A percentile compares a stretch with the other conserved stretches of the same genome.
These are phyloP conservation scores for Coregonus clupeaformis DNA, from an alignment of 2,113 vertebrate species.

Conservation along the genomic window DNA sequence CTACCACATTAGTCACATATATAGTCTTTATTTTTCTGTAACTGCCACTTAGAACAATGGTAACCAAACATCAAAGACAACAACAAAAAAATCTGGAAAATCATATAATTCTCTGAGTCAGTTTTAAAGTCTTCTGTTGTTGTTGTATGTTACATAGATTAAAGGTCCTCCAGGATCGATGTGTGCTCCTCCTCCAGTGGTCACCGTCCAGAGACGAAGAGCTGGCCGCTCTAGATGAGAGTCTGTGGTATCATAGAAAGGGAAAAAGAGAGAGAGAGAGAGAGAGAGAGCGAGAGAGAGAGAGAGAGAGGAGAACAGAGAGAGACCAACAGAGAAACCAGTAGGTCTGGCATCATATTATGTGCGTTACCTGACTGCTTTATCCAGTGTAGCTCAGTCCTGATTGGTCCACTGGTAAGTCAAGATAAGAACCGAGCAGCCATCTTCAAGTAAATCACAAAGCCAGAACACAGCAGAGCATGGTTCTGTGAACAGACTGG, in stretches of 20 bases:
- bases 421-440: not conserved
- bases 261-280: too few relatives aligned
- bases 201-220: too few relatives aligned
- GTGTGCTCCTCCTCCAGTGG: too few relatives aligned
- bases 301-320: too few relatives aligned
- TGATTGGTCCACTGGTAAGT: not conserved
- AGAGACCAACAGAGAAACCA: too few relatives aligned
- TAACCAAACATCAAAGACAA: conserved; percentile 68
- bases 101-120: not conserved
- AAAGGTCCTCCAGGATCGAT: too few relatives aligned
- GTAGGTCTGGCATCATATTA: too few relatives aligned
- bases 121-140: not conserved
- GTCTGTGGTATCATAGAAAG: too few relatives aligned
- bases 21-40: conserved; percentile 53
- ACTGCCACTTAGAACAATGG: conserved; percentile 67
- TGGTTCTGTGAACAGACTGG: too few relatives aligned
- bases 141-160: not conserved
- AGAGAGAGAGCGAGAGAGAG: too few relatives aligned
- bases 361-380: not conserved
- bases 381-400: not conserved
- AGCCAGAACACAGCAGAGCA: too few relatives aligned
- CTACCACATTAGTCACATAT: conserved; percentile 61
- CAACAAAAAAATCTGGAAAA: conserved; percentile 38
- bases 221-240: too few relatives aligned
- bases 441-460: not conserved